Percentiles rank a stretch among this genome's conserved stretches.
Conservation (phyloP, 2,113 vertebrate species). For the Tinamus guttatus region DNA sequence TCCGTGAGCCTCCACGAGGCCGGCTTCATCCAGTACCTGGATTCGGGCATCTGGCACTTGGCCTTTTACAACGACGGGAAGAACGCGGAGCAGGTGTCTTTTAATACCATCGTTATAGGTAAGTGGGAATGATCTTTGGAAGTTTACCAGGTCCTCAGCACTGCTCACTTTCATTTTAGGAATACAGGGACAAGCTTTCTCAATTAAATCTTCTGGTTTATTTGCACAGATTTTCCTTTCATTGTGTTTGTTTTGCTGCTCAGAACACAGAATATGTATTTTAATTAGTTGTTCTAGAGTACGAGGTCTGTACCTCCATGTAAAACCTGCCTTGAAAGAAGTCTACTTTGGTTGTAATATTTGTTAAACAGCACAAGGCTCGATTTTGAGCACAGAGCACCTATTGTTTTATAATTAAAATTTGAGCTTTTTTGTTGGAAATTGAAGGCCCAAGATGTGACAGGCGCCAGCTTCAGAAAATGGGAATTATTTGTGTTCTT, state of each 20-base stretch:
- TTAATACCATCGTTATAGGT: constrained; percentile 96
- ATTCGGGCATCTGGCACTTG: constrained; percentile 96
- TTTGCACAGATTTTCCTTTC: not conserved
- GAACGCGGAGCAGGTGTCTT: constrained; percentile 91
- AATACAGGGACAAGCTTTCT: not conserved
- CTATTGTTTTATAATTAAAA: not conserved
- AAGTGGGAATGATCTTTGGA: constrained; percentile 44
- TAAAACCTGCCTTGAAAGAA: not conserved
- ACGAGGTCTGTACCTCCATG: not conserved
- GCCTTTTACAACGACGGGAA: constrained; percentile 98
- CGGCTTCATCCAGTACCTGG: constrained; percentile 97
- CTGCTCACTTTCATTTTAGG: not conserved
- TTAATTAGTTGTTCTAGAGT: not conserved
- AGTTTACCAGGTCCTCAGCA: not conserved
- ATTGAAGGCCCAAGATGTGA: not conserved
- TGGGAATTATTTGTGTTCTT: not conserved
- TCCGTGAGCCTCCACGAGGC: constrained; percentile 92
- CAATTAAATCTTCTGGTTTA: not conserved
- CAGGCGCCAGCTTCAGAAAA: not conserved
- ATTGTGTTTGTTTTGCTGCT: not conserved
- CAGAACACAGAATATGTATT: not conserved
- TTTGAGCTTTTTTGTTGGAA: not conserved
- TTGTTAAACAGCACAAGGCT: not conserved
- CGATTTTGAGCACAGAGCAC: not conserved
- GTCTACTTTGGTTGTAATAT: not conserved